Evolutionary conservation across 2,113 vertebrate species (phyloP).

Genomic region (Cromileptes altivelis): DNA sequence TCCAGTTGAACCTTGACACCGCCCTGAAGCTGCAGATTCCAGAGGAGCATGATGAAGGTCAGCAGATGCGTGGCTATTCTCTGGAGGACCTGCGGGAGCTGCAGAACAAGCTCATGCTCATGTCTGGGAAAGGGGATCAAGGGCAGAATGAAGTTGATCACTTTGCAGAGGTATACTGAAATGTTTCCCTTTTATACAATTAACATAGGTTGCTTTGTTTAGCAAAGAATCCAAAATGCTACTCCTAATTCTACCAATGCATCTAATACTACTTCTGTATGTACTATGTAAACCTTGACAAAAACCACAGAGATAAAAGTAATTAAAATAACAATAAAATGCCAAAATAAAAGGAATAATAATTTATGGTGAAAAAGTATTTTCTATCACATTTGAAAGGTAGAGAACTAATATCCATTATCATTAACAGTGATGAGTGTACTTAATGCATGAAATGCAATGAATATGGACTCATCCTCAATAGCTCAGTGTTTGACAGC

Average conservation of each 20-base stretch:
- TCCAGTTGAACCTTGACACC: conserved; percentile 88
- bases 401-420: neutral
- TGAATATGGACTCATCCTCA: neutral
- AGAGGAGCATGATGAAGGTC: conserved; percentile 77
- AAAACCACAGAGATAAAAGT: neutral
- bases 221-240: no score
- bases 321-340: neutral
- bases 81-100: conserved; percentile 92
- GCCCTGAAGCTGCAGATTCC: conserved; percentile 86
- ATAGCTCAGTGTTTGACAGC: neutral
- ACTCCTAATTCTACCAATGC: no score
- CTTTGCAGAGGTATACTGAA: conserved; percentile 89
- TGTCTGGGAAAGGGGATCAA: conserved; percentile 95
- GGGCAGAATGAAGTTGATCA: conserved; percentile 89
- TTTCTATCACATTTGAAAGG: no score
- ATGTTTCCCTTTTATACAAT: neutral
- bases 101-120: conserved; percentile 97
- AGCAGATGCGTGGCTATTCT: conserved; percentile 81
- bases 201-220: no score
- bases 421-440: neutral
- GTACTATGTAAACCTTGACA: neutral
- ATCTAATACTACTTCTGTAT: no score
- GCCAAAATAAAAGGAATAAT: neutral
- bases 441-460: neutral
- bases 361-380: neutral